phyloP scores from a whole-genome alignment of 2,113 vertebrate species.

The Plecturocebus donacophilus region DNA sequence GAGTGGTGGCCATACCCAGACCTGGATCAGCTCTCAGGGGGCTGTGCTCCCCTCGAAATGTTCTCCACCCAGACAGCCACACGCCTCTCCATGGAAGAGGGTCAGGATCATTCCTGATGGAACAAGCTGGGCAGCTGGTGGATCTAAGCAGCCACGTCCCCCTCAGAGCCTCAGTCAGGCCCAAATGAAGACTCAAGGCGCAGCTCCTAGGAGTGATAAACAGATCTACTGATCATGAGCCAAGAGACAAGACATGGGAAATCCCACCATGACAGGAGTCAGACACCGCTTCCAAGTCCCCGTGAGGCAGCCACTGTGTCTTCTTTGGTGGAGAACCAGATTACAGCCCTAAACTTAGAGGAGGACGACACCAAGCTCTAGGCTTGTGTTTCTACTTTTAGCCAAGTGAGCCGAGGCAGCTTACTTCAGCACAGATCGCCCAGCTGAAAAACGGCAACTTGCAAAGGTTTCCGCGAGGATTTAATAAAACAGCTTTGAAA shows the following conservation, averaged over 20 bases:
- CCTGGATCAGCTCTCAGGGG: accelerated
- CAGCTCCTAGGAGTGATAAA: neutral
- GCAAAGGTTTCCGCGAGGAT: neutral
- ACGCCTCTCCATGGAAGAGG: neutral
- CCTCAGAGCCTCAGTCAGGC: neutral
- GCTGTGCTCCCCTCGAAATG: neutral
- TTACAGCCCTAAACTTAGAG: neutral
- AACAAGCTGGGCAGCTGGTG: no score
- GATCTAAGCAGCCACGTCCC: neutral
- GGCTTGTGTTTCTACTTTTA: no score
- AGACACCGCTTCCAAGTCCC: neutral
- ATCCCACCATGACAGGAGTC: neutral
- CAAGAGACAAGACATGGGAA: neutral
- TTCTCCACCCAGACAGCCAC: neutral
- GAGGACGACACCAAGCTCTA: accelerated
- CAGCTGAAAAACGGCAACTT: neutral
- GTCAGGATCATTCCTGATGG: neutral
- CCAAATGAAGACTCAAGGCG: neutral
- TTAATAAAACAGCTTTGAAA: neutral
- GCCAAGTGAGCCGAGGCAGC: neutral
- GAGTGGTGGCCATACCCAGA: accelerated
- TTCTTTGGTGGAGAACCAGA: neutral
- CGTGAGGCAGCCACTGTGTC: neutral
- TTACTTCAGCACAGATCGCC: neutral
- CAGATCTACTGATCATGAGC: neutral